A percentile compares a stretch with the other conserved stretches of the same genome.
Evolutionary conservation across 2,797 vertebrate species (phyloP).

Genomic region (Artibeus lituratus): DNA sequence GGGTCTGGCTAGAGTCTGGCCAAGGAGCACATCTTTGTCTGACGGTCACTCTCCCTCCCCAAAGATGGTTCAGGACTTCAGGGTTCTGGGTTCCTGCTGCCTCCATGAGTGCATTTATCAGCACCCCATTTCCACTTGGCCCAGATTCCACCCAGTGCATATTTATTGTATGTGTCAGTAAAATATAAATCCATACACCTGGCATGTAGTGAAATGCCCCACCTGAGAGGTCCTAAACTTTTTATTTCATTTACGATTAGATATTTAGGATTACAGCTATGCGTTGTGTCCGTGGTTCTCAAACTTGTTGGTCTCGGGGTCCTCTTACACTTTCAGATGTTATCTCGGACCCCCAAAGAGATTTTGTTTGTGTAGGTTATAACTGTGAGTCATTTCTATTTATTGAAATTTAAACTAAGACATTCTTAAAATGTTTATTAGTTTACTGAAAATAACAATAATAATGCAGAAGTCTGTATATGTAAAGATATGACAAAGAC

Average conservation of each 20-base stretch:
- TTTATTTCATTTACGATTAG: background rate
- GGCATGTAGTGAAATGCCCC: background rate
- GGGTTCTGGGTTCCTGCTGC: no score
- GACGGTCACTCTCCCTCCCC: background rate
- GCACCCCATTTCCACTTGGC: background rate
- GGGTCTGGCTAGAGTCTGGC: background rate
- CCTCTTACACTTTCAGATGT: background rate
- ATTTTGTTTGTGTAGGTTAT: background rate
- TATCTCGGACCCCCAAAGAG: background rate
- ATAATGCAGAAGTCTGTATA: background rate
- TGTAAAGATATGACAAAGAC: background rate
- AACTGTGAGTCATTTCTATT: background rate
- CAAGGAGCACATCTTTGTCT: background rate
- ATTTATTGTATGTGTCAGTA: background rate
- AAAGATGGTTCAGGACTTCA: accelerated
- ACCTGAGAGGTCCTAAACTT: background rate
- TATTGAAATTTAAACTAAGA: background rate
- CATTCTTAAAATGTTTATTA: background rate
- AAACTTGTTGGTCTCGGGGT: background rate
- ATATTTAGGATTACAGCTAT: background rate
- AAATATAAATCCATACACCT: background rate
- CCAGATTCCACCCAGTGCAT: background rate
- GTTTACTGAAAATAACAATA: background rate
- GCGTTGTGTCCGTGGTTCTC: background rate
- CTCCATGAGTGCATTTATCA: background rate